Evolutionary conservation across 2,888 invertebrate species (phyloP), one percentile per base, ranked within the genome.

Genomic region (Hypolimnas misippus): DNA sequence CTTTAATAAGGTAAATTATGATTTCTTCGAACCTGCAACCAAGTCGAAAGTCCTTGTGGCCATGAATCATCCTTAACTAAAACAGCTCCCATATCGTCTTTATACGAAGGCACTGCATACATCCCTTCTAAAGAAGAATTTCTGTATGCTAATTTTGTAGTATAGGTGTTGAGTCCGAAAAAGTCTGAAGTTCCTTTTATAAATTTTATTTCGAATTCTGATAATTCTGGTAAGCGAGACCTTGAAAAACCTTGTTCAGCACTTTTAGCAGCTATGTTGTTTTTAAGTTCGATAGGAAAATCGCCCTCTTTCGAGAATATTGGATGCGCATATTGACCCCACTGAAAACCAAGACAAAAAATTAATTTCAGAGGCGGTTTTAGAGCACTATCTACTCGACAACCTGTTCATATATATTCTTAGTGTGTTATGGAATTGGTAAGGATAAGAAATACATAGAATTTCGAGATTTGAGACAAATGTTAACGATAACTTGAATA

Each of bases 151-250:
- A 93, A 57, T 65, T 81, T 84, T 0, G 93, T 87, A 0, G 94
- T 93, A 78, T 94, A 96, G 61, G 94, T 91, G 74, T 95, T 96
- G 5, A 96, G 70, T 0, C 95, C 95, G 29, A 95, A 85, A 79
- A 94, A 95, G 76, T 96, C 96, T 0, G 94, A 90, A 3, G 95
- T 93, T 2, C 93, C 94, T 21, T 86, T 87, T 49, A 96, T 93
- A 19, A 87, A 78, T 33, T 84, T 76, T 2, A 95, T 91, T 86
- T 96, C 95, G 12, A 89, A 83, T 0, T 78, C 65, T 0, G 93
- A 89, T 78, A 93, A 86, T 29, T 76, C 74, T 1, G 93, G 93
- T 4, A 94, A 75, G 25, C 93, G 79, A 5, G 93, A 93, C 56
- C 75, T 73, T 0, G 70, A 52, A 60, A 81, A 91, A 0, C 93